Base-by-base conservation (phyloP, 2,888 invertebrate genomes). In the Philereme transversata region DNA sequence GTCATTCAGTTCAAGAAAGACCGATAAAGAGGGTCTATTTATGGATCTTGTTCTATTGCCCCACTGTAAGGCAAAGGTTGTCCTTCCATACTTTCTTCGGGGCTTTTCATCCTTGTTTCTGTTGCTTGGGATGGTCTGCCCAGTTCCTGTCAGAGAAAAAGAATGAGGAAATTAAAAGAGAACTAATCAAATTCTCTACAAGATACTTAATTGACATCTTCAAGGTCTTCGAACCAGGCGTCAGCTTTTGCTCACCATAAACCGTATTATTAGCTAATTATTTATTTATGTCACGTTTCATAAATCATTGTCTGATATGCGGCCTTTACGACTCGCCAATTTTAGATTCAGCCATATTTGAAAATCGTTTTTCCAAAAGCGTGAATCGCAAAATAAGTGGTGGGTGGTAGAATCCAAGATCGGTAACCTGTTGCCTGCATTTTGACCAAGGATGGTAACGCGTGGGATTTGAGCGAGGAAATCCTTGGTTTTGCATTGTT, bases 261-360 rank as follows among this genome's bases (percentile, higher is more conserved):
- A 33, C 5, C 10, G 33, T 22, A 59, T 51, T 41, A 46, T 49
- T 38, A 5, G 34, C 57, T 38, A 22, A 51, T 54, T 59, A 60
- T 67, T 68, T 61, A 68, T 66, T 63, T 44, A 7, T 22, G 51
- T 62, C 67, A 67, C 46, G 60, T 60, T 36, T 54, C 33, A 51
- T 67, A 59, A 65, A 64, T 67, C 63, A 67, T 40, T 60, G 62
- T 66, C 57, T 60, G 62, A 57, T 53, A 69, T 54, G 57, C 46
- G 45, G 51, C 67, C 55, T 74, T 77, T 70, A 76, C 66, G 69
- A 71, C 57, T 38, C 45, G 49, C 49, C 65, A 60, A 22, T 73
- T 62, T 69, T 64, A 62, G 62, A 61, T 67, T 68, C 67, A 60
- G 60, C 74, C 77, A 71, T 71, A 72, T 71, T 64, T 22, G 68